Base-by-base conservation (phyloP, 2,797 vertebrate genomes). In the Telmatherina bonti region DNA sequence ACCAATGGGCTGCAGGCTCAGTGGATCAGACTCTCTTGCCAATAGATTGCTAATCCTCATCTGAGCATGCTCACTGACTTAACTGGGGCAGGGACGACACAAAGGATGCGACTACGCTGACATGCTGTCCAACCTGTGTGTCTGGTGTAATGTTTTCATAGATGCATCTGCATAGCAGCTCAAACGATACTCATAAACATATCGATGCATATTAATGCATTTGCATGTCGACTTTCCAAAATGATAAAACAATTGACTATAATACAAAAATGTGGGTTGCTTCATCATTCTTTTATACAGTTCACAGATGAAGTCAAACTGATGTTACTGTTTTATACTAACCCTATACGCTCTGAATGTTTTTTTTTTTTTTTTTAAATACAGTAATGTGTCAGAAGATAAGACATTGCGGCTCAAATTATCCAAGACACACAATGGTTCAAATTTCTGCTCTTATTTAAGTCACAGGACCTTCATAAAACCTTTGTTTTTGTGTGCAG, bases 11-110 rank as follows among this genome's bases (percentile, higher is more conserved):
- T 58, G 43, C 1, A 0, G 9, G 55, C 77, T 81, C 72, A 7
- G 57, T 74, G 87, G 91, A 90, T 93, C 89, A 90, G 85, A 79
- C 74, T 76, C 80, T 78, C 72, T 70, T 84, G 85, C 87, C 91
- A 89, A 80, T 82, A 83, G 81, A 63, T 79, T 6, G 47, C 84
- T 92, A 92, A 93, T 93, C 92, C 86, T 78, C 80, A 79, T 89
- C 85, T 85, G 88, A 86, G 88, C 86, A 80, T 81, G 85, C 88
- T 87, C 88, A 56, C 67, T 82, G 82, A 83, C 12, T 75, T 84
- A 90, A 86, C 83, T 90, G 83, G 83, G 88, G 61, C 85, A 90
- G 62, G 56, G 68, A 75, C 55, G 65, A 68, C 71, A 84, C 79
- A 80, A 80, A 83, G 76, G 62, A 57, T 68, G 41, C 60, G 57